Evolutionary conservation across 2,888 invertebrate species (phyloP), one percentile per base, ranked within the genome.

Genomic region (Lomographa bimaculata): DNA sequence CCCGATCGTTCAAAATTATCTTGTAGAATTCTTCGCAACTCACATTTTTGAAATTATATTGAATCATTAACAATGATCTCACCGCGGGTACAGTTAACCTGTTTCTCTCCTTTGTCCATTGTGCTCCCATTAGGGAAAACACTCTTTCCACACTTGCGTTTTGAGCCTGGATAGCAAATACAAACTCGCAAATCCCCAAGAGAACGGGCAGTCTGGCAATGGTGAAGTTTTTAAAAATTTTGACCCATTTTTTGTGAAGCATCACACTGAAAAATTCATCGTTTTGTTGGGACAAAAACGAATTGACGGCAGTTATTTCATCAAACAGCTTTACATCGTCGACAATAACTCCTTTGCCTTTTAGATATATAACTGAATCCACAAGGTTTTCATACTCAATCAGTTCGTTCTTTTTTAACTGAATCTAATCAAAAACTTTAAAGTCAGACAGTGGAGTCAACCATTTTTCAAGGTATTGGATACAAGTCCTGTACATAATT

Each of bases 51-150:
- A n/a, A n/a, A n/a, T n/a, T n/a, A n/a, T n/a, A n/a, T n/a, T n/a
- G n/a, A n/a, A n/a, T n/a, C n/a, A n/a, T n/a, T n/a, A n/a, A n/a
- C n/a, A n/a, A n/a, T n/a, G n/a, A n/a, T n/a, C n/a, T n/a, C n/a
- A n/a, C n/a, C n/a, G n/a, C n/a, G n/a, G n/a, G n/a, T n/a, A n/a
- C n/a, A n/a, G n/a, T n/a, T n/a, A n/a, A n/a, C n/a, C n/a, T n/a
- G 67, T 64, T 62, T 60, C 60, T 63, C 63, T 61, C 67, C 67
- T 66, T 75, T 73, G 44, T 38, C 48, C 46, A 48, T 44, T 46
- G 46, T 35, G 38, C 38, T 20, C 44, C 46, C 48, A 46, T 48
- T 30, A 48, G 32, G 38, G 46, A 51, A 49, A 54, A 49, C 25
- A 49, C 46, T 42, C 52, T 52, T 50, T 54, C 50, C 37, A 54